phyloP scores from a whole-genome alignment of 30 jellyfish, hydroid and myxozoan genomes.

The Chrysaora quinquecirrha region DNA sequence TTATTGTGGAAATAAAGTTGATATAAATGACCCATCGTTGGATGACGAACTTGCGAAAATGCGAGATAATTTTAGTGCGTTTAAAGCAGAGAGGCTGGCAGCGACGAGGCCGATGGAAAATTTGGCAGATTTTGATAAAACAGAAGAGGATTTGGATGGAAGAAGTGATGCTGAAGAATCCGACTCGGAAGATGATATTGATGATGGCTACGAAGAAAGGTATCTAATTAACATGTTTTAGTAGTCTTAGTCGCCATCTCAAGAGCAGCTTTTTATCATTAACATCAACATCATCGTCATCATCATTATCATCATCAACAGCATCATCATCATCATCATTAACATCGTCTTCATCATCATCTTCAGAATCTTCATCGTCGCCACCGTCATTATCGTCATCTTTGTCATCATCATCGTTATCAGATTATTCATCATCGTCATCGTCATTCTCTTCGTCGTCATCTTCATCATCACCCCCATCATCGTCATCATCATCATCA shows the following conservation, averaged over 20 bases:
- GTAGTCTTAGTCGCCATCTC: too few species aligned
- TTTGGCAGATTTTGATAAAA: background rate
- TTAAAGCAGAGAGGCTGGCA: slow-evolving; percentile 15
- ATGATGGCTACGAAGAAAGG: slow-evolving; percentile 1
- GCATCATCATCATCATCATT: too few species aligned
- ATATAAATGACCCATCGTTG: slow-evolving; percentile 59
- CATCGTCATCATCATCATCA: background rate
- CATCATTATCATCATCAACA: too few species aligned
- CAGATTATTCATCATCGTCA: too few species aligned
- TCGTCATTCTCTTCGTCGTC: background rate
- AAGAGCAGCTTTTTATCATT: too few species aligned
- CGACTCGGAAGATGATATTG: background rate
- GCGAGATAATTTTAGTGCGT: slow-evolving; percentile 72
- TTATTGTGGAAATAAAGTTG: slow-evolving; percentile 90
- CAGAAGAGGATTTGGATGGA: background rate
- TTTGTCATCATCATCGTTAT: background rate
- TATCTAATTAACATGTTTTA: background rate
- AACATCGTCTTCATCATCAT: too few species aligned
- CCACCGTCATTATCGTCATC: background rate
- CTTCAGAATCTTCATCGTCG: background rate
- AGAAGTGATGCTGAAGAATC: slow-evolving; percentile 6
- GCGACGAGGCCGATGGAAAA: background rate
- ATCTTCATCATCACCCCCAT: background rate
- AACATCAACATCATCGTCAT: too few species aligned
- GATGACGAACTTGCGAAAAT: slow-evolving; percentile 68